phyloP scores from a whole-genome alignment of 53 echinoderm and acorn worm species.

The Glandiceps talaboti region DNA sequence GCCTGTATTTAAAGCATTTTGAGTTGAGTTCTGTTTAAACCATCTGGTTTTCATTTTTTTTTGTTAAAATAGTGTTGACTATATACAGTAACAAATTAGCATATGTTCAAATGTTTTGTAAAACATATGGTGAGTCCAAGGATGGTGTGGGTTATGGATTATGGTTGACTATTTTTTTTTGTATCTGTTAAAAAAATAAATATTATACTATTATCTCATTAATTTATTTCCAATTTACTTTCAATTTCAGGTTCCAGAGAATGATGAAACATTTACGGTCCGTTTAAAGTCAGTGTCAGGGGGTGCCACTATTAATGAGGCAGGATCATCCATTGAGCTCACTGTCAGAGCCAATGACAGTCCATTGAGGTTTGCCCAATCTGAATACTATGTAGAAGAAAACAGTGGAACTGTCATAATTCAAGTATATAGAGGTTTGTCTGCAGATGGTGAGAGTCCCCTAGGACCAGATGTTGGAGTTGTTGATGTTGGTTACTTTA shows the following conservation, averaged over 20 bases:
- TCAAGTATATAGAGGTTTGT: constrained; percentile 47
- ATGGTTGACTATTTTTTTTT: too few species aligned
- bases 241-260: constrained; percentile 60
- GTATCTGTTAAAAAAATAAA: too few species aligned
- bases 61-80: too few species aligned
- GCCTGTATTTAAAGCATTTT: too few species aligned
- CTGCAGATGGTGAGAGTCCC: constrained; percentile 37
- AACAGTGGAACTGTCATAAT: constrained; percentile 47
- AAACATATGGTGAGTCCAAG: too few species aligned
- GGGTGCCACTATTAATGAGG: constrained; percentile 58
- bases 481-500: constrained; percentile 68
- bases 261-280: constrained; percentile 73
- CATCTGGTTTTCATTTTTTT: too few species aligned
- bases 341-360: constrained; percentile 75
- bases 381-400: constrained; percentile 59
- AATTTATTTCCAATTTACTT: too few species aligned
- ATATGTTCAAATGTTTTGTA: too few species aligned
- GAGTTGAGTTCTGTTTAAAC: too few species aligned
- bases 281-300: constrained; percentile 41
- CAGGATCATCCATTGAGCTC: constrained; percentile 26
- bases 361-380: constrained; percentile 68
- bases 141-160: too few species aligned
- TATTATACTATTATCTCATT: too few species aligned
- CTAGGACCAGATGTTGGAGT: constrained; percentile 44
- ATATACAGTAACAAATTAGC: too few species aligned